Percentiles rank a stretch among this genome's conserved stretches.
phyloP scores from a whole-genome alignment of 1,140 invertebrate genomes.

The Drosophila gunungcola region DNA sequence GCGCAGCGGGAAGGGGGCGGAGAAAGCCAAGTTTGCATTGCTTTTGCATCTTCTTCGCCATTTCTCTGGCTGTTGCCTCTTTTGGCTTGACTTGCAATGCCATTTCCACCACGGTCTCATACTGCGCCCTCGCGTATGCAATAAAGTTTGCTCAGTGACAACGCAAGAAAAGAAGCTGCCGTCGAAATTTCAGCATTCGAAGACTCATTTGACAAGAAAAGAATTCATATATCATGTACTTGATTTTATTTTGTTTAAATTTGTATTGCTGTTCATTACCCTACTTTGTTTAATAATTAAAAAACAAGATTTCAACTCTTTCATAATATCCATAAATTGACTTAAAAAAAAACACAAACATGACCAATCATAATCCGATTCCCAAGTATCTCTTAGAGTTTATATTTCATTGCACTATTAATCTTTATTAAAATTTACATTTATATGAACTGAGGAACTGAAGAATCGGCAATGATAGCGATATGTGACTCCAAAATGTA shows the following conservation, averaged over 20 bases:
- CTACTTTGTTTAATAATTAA: not conserved
- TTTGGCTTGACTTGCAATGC: conserved; percentile 50
- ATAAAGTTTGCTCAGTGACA: conserved; percentile 54
- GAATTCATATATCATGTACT: not conserved
- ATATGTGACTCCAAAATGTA: no score
- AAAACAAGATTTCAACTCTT: no score
- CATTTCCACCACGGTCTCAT: conserved; percentile 70
- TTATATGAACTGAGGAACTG: no score
- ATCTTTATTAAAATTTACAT: no score
- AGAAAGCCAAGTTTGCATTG: conserved; percentile 63
- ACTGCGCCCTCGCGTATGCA: conserved; percentile 66
- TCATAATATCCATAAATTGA: no score
- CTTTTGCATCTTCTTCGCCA: conserved; percentile 37
- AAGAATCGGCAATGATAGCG: no score
- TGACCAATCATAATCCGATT: no score
- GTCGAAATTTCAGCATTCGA: conserved; percentile 16
- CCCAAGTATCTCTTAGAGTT: no score
- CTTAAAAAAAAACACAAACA: no score
- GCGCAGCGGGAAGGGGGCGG: conserved; percentile 26
- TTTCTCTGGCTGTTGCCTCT: conserved; percentile 27
- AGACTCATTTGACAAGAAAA: not conserved
- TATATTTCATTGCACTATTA: no score
- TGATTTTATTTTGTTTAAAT: not conserved
- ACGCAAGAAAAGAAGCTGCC: conserved; percentile 20
- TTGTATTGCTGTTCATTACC: not conserved